Evolutionary conservation across 2,888 invertebrate species (phyloP).

Genomic region (Polylopha cassiicola): DNA sequence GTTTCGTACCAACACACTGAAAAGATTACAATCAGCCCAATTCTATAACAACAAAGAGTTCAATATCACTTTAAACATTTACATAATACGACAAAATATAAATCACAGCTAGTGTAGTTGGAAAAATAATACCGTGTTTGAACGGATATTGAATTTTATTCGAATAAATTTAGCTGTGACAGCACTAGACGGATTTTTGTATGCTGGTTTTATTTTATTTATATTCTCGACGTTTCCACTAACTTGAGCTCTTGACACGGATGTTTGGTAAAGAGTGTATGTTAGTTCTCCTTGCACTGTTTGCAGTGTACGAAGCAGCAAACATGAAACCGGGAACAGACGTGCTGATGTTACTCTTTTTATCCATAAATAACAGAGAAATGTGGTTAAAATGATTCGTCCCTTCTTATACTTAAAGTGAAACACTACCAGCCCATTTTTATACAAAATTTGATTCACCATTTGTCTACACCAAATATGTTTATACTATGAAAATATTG

Average conservation of each 20-base stretch:
- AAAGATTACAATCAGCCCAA: too few species aligned
- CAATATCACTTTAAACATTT: background rate
- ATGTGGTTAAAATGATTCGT: constrained; percentile 10
- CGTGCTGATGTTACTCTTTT: constrained; percentile 9
- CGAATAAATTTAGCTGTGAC: constrained; percentile 32
- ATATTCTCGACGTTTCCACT: constrained; percentile 30
- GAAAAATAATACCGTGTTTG: constrained; percentile 14
- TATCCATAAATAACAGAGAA: constrained; percentile 4
- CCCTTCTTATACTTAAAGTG: too few species aligned
- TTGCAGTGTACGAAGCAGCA: constrained; percentile 31
- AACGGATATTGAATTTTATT: constrained; percentile 27
- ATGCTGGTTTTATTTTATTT: constrained; percentile 40
- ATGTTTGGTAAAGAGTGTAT: constrained; percentile 41
- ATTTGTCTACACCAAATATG: too few species aligned
- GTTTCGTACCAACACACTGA: too few species aligned
- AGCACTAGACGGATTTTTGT: constrained; percentile 34
- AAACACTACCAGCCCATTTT: too few species aligned
- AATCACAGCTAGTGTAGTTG: constrained; percentile 12
- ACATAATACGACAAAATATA: background rate
- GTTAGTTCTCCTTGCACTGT: constrained; percentile 41
- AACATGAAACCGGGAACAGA: constrained; percentile 29
- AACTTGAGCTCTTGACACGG: constrained; percentile 38
- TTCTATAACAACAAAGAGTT: too few species aligned
- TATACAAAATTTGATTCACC: too few species aligned
- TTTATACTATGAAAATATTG: too few species aligned